Conservation (phyloP, 2,888 invertebrate genomes). For the Deroplatys truncata region DNA sequence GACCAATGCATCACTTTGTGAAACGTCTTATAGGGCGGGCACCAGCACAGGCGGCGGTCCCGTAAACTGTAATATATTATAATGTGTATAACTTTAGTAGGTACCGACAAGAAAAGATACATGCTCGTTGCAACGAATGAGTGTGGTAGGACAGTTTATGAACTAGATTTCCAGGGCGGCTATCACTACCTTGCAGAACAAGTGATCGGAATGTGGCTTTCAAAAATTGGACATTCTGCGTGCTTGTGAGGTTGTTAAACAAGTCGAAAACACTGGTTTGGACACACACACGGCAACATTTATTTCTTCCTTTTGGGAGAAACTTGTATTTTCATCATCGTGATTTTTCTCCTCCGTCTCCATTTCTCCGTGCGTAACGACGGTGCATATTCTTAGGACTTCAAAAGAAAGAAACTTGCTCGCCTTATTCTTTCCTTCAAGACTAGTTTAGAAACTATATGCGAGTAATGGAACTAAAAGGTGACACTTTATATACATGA, state of each 20-base stretch:
- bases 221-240: neutral
- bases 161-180: neutral
- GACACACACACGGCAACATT: neutral
- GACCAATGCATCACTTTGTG: neutral
- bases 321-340: neutral
- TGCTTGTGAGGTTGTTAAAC: neutral
- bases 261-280: neutral
- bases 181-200: constrained; percentile 1
- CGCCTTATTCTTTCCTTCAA: neutral
- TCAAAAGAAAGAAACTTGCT: neutral
- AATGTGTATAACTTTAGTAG: neutral
- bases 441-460: neutral
- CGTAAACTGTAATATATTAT: constrained; percentile 3
- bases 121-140: neutral
- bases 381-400: neutral
- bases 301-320: neutral
- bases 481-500: neutral
- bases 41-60: neutral
- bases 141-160: neutral
- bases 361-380: neutral
- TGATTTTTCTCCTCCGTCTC: neutral
- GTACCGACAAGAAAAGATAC: neutral
- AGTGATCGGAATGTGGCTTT: constrained; percentile 9
- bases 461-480: neutral
- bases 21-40: neutral